These are phyloP conservation scores for Sciurus vulgaris DNA, from an alignment of 2,797 vertebrate genomes.

Conservation along the genomic window DNA sequence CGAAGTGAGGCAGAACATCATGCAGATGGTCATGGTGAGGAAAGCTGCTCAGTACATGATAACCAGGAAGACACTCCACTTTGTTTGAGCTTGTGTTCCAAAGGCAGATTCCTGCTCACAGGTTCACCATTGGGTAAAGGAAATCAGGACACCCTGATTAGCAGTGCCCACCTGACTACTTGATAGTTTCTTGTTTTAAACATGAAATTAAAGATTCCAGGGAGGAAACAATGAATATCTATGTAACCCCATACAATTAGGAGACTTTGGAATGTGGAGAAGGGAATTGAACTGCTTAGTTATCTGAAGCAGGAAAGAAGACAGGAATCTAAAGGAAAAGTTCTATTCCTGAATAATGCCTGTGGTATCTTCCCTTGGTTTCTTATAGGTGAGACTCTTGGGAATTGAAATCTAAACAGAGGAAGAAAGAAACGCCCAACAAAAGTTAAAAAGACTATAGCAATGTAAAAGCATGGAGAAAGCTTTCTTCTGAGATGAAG, in stretches of 20 bases:
- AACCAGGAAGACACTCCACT: background rate
- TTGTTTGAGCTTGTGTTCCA: background rate
- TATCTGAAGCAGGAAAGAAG: background rate
- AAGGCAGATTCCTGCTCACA: background rate
- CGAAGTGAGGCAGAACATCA: no score
- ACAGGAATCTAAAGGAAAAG: background rate
- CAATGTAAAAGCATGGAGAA: background rate
- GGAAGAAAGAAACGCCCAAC: background rate
- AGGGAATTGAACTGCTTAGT: background rate
- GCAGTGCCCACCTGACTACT: background rate
- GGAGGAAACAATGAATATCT: background rate
- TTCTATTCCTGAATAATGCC: background rate
- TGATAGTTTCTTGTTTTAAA: background rate
- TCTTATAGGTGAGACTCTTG: background rate
- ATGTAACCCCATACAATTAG: background rate
- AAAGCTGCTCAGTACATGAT: no score
- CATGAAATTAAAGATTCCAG: background rate
- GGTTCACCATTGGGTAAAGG: background rate
- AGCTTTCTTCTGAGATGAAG: conserved; percentile 33
- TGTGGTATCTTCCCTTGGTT: background rate
- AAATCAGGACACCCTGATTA: background rate
- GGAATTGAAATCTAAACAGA: background rate
- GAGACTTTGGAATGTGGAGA: background rate
- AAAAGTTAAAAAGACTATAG: background rate
- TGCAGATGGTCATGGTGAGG: no score